A percentile compares a stretch with the other conserved stretches of the same genome.
Conservation (phyloP, 2,113 vertebrate species). For the Arenaria interpres region DNA sequence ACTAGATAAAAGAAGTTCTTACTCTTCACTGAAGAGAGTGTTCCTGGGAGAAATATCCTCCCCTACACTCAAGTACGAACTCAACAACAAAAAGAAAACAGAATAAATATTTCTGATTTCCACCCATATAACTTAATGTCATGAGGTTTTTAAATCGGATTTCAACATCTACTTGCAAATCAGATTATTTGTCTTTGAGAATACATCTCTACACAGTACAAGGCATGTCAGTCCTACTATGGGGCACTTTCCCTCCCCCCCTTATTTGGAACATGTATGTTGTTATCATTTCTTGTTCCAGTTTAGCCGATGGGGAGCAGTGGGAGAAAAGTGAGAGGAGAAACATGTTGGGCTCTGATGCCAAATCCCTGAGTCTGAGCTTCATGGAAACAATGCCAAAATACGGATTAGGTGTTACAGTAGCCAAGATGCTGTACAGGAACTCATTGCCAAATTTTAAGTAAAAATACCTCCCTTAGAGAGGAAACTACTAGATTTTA, state of each 20-base stretch:
- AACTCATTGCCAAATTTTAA: background rate
- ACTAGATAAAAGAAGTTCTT: background rate
- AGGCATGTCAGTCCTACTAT: background rate
- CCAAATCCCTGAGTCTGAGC: background rate
- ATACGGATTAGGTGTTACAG: background rate
- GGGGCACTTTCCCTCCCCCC: background rate
- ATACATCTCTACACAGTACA: background rate
- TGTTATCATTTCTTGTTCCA: background rate
- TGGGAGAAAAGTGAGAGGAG: background rate
- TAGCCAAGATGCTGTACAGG: background rate
- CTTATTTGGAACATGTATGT: background rate
- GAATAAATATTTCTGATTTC: background rate
- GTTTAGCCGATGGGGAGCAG: background rate
- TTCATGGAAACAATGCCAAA: conserved; percentile 3
- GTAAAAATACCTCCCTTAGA: background rate
- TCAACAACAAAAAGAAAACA: background rate
- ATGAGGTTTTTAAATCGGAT: background rate
- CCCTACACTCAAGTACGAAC: background rate
- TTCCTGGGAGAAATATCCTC: background rate
- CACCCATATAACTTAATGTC: background rate
- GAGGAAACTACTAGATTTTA: background rate
- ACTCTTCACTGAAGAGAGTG: background rate
- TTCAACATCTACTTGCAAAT: background rate
- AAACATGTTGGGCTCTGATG: background rate
- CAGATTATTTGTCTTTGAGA: background rate